These are phyloP conservation scores for Amblyornis subalaris DNA, from an alignment of 2,113 vertebrate species.

Conservation along the genomic window DNA sequence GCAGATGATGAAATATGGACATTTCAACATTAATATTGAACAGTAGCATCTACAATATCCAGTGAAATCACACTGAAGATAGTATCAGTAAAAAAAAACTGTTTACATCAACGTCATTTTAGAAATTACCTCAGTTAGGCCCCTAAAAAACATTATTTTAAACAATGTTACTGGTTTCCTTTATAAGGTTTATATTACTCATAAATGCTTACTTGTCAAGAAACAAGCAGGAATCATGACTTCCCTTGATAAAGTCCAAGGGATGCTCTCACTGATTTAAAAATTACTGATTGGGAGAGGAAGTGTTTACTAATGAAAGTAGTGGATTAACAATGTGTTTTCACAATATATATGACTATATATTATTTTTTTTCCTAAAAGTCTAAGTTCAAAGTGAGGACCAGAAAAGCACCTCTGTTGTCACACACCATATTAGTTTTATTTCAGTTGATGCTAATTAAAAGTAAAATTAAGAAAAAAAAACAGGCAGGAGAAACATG, in stretches of 20 bases:
- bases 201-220: background rate
- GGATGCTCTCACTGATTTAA: background rate
- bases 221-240: background rate
- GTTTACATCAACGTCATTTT: background rate
- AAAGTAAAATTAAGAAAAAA: background rate
- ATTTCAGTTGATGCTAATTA: background rate
- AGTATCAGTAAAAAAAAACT: background rate
- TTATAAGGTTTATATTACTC: background rate
- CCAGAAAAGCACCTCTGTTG: background rate
- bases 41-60: background rate
- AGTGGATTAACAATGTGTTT: background rate
- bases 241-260: background rate
- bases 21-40: background rate
- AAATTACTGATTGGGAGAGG: background rate
- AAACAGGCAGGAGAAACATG: accelerated
- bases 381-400: background rate
- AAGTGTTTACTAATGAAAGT: background rate
- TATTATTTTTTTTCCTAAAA: background rate
- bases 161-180: background rate
- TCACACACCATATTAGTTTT: background rate
- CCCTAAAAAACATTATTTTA: background rate
- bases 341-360: background rate
- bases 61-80: background rate
- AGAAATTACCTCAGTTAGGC: background rate
- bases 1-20: background rate